A percentile compares a stretch with the other conserved stretches of the same genome.
These are phyloP conservation scores for Albula goreensis DNA, from an alignment of 2,113 vertebrate species.

Conservation along the genomic window DNA sequence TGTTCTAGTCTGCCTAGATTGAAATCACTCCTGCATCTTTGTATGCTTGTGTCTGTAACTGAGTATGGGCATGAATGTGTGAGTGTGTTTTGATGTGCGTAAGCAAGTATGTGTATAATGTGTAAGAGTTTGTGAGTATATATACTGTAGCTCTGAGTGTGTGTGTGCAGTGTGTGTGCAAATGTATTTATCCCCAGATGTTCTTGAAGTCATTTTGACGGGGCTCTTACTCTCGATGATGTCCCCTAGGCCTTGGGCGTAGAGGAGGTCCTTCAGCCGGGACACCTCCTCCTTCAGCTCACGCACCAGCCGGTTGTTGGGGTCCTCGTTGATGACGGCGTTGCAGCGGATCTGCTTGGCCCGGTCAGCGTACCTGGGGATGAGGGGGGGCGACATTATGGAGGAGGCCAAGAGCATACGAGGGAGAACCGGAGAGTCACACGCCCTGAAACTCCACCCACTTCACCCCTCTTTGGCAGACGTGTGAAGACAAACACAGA, in stretches of 20 bases:
- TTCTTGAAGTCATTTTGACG: not conserved
- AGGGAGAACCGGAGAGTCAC: too few relatives aligned
- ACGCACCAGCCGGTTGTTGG: constrained; percentile 92
- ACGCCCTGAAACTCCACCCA: too few relatives aligned
- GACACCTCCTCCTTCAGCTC: constrained; percentile 96
- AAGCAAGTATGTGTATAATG: not conserved
- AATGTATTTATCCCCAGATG: not conserved
- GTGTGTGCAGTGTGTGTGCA: not conserved
- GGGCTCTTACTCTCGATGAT: constrained; percentile 89
- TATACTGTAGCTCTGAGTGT: not conserved
- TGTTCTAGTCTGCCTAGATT: too few relatives aligned
- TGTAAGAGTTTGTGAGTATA: not conserved
- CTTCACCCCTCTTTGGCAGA: too few relatives aligned
- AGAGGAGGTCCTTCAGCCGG: constrained; percentile 88
- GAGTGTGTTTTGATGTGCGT: not conserved
- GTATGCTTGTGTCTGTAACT: too few relatives aligned
- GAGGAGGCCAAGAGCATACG: too few relatives aligned
- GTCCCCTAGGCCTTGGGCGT: constrained; percentile 89
- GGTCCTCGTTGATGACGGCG: constrained; percentile 93
- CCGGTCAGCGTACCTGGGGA: constrained; percentile 86
- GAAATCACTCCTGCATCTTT: too few relatives aligned
- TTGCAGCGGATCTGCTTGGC: constrained; percentile 98
- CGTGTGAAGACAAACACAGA: too few relatives aligned
- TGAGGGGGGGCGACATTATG: not conserved
- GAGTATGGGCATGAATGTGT: too few relatives aligned